These are phyloP conservation scores for Ips nitidus DNA, from an alignment of 1,140 invertebrate species.

Conservation along the genomic window DNA sequence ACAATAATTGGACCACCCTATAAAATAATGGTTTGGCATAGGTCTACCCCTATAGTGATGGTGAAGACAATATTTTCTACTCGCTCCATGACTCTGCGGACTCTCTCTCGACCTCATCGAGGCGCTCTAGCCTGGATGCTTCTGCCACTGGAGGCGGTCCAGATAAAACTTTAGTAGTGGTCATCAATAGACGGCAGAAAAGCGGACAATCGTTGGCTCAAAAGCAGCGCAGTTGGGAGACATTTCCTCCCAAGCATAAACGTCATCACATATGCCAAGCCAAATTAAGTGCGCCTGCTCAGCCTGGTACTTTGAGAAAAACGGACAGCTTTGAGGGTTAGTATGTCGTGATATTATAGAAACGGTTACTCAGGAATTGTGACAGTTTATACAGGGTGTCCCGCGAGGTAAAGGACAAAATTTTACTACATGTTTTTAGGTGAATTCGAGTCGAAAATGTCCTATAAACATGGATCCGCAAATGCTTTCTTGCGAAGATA, in stretches of 20 bases:
- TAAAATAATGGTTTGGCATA: background rate
- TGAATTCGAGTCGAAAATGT: no score
- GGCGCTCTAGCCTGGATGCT: conserved; percentile 55
- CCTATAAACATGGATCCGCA: no score
- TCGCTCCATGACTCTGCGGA: conserved; percentile 50
- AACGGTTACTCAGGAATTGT: background rate
- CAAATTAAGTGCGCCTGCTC: conserved; percentile 44
- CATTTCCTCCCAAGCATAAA: conserved; percentile 60
- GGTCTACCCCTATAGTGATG: conserved; percentile 63
- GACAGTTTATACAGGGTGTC: background rate
- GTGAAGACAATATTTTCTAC: conserved; percentile 63
- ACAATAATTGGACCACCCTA: no score
- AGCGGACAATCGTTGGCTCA: conserved; percentile 55
- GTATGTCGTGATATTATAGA: background rate
- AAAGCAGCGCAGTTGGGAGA: conserved; percentile 68
- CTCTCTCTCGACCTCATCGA: conserved; percentile 47
- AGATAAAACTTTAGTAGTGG: conserved; percentile 51
- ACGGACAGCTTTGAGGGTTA: conserved; percentile 45
- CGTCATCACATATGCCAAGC: conserved; percentile 46
- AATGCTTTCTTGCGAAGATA: no score
- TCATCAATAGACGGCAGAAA: conserved; percentile 48
- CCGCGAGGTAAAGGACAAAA: no score
- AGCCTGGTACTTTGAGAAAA: conserved; percentile 38
- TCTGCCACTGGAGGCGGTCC: conserved; percentile 40
- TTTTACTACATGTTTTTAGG: no score